Evolutionary conservation across 2,888 invertebrate species (phyloP).

Genomic region (Drosophila kanekoi): DNA sequence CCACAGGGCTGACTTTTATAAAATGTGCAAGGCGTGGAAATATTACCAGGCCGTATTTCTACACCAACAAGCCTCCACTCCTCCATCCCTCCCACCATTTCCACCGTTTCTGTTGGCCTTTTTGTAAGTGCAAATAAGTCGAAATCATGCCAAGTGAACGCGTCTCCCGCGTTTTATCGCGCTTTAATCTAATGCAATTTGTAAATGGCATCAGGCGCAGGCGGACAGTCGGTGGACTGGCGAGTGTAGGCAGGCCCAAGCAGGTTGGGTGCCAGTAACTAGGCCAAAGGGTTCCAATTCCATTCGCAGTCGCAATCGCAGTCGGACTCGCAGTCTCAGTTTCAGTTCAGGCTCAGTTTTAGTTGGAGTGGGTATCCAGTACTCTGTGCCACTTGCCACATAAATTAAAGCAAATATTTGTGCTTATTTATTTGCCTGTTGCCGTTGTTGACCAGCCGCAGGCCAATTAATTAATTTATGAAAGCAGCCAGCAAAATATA

Average conservation of each 20-base stretch:
- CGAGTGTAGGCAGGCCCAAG: not conserved
- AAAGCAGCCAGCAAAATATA: conserved; percentile 64
- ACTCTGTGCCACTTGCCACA: conserved; percentile 41
- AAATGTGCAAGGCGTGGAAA: conserved; percentile 77
- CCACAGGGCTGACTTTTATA: conserved; percentile 48
- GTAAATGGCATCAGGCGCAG: conserved; percentile 66
- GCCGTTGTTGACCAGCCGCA: conserved; percentile 67
- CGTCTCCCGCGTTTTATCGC: conserved; percentile 72
- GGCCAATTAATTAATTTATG: conserved; percentile 79
- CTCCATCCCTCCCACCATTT: not conserved
- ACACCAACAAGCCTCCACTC: not conserved
- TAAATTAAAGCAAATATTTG: conserved; percentile 76
- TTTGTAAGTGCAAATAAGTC: conserved; percentile 78
- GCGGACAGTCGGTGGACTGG: not conserved
- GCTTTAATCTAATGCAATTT: conserved; percentile 79
- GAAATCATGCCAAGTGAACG: conserved; percentile 77
- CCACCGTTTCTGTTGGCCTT: conserved; percentile 53
- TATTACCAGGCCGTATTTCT: conserved; percentile 48
- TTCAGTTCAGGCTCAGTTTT: conserved; percentile 1
- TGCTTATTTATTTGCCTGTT: conserved; percentile 71
- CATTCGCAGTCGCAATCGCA: conserved; percentile 6
- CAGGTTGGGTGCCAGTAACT: conserved; percentile 32
- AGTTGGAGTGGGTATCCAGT: conserved; percentile 8
- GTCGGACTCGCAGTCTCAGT: not conserved
- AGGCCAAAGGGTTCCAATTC: conserved; percentile 49